A percentile compares a stretch with the other conserved stretches of the same genome.
Evolutionary conservation across 2,797 vertebrate genomes (phyloP).

Genomic region (Macropus fuliginosus): DNA sequence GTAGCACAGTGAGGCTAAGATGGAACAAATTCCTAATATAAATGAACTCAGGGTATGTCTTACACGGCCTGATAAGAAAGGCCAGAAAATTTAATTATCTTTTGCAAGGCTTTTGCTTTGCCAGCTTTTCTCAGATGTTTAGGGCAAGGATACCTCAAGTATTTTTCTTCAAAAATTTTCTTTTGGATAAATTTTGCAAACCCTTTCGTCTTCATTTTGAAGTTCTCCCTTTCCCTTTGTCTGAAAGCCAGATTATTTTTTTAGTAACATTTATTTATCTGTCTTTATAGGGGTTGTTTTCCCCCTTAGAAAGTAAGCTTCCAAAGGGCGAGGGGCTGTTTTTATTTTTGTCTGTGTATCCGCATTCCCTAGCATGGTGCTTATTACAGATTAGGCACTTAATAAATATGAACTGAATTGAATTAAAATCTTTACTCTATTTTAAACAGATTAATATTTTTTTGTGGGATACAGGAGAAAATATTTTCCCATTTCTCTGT

Average conservation of each 20-base stretch:
- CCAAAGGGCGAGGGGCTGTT: neutral
- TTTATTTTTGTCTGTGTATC: neutral
- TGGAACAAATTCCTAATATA: neutral
- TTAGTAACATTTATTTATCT: neutral
- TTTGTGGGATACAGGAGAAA: no score
- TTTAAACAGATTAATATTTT: neutral
- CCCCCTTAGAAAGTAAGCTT: neutral
- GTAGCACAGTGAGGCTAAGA: neutral
- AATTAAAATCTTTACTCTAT: neutral
- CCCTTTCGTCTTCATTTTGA: neutral
- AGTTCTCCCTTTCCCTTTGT: neutral
- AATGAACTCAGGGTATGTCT: neutral
- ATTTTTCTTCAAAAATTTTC: neutral
- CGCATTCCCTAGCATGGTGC: neutral
- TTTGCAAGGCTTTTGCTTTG: neutral
- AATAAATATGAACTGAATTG: neutral
- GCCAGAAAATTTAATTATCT: neutral
- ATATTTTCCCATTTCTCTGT: neutral
- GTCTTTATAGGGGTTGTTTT: neutral
- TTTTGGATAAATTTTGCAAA: constrained; percentile 19
- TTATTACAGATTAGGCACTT: neutral
- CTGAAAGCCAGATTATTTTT: neutral
- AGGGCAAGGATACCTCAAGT: neutral
- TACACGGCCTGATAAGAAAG: neutral
- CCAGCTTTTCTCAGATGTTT: neutral